Evolutionary conservation across 2,113 vertebrate species (phyloP).

Genomic region (Anhinga rufa): DNA sequence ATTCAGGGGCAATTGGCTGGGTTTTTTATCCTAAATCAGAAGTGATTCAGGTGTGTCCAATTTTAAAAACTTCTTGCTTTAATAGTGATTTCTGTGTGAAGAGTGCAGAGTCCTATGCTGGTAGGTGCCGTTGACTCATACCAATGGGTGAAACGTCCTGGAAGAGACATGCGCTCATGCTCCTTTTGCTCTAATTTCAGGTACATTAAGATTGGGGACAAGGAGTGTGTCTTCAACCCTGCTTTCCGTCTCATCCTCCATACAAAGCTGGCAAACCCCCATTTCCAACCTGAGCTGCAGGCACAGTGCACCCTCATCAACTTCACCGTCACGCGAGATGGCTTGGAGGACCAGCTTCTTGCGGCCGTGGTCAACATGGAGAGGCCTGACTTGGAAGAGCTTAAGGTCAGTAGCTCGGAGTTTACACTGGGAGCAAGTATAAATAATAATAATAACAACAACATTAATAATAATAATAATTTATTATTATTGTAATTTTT

Average conservation of each 20-base stretch:
- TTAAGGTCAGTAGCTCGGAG: constrained; percentile 78
- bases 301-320: constrained; percentile 95
- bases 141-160: background rate
- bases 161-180: fast-evolving
- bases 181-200: constrained; percentile 58
- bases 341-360: constrained; percentile 93
- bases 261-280: constrained; percentile 92
- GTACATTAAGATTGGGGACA: constrained; percentile 91
- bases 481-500: background rate
- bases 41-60: background rate
- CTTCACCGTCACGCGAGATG: constrained; percentile 89
- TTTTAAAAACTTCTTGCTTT: background rate
- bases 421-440: background rate
- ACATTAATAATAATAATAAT: background rate
- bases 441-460: too few relatives aligned
- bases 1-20: background rate
- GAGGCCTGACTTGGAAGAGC: constrained; percentile 89
- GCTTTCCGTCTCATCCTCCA: constrained; percentile 91
- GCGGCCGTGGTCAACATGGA: constrained; percentile 89
- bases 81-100: background rate
- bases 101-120: too few relatives aligned
- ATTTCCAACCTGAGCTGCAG: constrained; percentile 95
- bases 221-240: constrained; percentile 90
- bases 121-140: background rate
- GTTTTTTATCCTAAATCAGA: background rate